Evolutionary conservation across 2,797 vertebrate species (phyloP), one percentile per base, ranked within the genome.

Genomic region (Melanotaenia boesemani): DNA sequence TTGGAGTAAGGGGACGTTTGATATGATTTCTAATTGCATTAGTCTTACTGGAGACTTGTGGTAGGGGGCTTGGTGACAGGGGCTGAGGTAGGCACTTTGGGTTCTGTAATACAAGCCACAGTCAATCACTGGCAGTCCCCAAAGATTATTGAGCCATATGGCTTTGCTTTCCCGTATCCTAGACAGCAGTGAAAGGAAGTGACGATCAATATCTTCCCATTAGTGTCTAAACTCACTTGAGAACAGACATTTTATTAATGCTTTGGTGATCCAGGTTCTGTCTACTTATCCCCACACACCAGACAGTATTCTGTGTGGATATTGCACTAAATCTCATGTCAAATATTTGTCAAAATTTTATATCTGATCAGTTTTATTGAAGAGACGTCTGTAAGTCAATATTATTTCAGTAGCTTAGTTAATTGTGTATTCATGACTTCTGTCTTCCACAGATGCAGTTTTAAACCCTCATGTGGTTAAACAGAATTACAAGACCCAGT

Each of bases 161-260:
- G 90, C 84, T 86, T 52, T 73, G 70, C 79, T 87, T 93, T 93
- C 91, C 87, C 55, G 92, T 89, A 93, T 91, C 84, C 79, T 63
- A 86, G 83, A 78, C 77, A 76, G 63, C 30, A 20, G 61, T 74
- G 77, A 84, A 76, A 87, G 87, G 83, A 89, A 91, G 80, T 77
- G 57, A 54, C 60, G 70, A 95, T 95, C 95, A 91, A 95, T 95
- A 94, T 76, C 70, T 88, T 36, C 77, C 93, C 94, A 94, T 95
- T 94, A 93, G 87, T 72, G 84, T 85, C 78, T 73, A 72, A 55
- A 76, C 73, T 77, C 67, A 62, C 44, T 20, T 52, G 73, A 87
- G 80, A 79, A 72, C 52, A 75, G 77, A 76, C 26, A 70, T 83
- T 90, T 79, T 73, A 83, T 86, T 77, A 75, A 89, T 39, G 64